Percentiles rank a stretch among this genome's conserved stretches.
Conservation (phyloP, 2,113 vertebrate species). For the Geococcyx californianus region DNA sequence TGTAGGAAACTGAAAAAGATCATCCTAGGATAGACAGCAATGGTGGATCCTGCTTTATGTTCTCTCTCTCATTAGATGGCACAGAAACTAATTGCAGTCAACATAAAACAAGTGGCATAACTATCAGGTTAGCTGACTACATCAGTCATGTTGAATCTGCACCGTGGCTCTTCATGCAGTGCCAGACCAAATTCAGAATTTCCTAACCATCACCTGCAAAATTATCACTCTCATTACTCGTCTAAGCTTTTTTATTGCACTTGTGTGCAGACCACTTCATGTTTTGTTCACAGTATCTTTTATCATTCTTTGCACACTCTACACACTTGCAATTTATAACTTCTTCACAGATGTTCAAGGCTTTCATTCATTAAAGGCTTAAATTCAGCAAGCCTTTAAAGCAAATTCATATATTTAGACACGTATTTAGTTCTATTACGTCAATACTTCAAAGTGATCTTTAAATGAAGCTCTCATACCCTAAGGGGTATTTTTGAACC, state of each 20-base stretch:
- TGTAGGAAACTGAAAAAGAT: not conserved
- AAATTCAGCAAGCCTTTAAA: conserved; percentile 20
- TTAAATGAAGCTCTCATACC: not conserved
- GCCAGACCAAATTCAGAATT: not conserved
- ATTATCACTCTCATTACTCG: not conserved
- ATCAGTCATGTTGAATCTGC: not conserved
- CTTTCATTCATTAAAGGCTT: conserved; percentile 11
- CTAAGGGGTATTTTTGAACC: not conserved
- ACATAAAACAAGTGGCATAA: not conserved
- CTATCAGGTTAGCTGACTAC: not conserved
- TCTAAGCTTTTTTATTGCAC: not conserved
- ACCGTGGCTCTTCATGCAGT: not conserved
- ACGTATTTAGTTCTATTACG: conserved; percentile 3
- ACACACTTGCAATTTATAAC: not conserved
- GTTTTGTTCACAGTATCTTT: not conserved
- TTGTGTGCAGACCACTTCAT: accelerated
- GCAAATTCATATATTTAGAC: conserved; percentile 21
- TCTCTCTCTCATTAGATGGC: not conserved
- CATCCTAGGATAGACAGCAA: accelerated
- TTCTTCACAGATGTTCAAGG: not conserved
- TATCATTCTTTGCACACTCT: not conserved
- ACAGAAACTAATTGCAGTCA: not conserved
- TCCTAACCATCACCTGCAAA: not conserved
- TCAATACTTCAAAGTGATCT: conserved; percentile 49
- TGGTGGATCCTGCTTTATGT: not conserved